A percentile compares a stretch with the other conserved stretches of the same genome.
Conservation (phyloP, 2,888 invertebrate species). For the Calliphora vomitoria region DNA sequence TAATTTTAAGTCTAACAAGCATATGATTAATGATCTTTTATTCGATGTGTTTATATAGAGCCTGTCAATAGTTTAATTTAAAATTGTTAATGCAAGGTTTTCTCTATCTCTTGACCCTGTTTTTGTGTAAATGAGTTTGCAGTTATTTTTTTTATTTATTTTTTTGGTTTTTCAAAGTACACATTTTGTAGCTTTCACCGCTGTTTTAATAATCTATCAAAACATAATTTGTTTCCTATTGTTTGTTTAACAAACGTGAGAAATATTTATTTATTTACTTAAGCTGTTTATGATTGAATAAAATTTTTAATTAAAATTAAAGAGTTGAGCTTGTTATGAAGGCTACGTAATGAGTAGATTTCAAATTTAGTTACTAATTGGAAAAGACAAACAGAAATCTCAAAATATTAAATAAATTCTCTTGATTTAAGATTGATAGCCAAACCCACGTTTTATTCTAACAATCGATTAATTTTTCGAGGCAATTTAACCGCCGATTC, state of each 20-base stretch:
- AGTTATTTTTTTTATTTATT: conserved; percentile 49
- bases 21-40: conserved; percentile 75
- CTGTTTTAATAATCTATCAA: conserved; percentile 71
- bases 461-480: no score
- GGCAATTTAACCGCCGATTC: no score
- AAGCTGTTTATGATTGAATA: conserved; percentile 34
- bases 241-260: conserved; percentile 64
- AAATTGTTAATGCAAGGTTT: conserved; percentile 55
- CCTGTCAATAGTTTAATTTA: conserved; percentile 62
- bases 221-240: conserved; percentile 50
- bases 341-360: neutral
- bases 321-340: conserved; percentile 24
- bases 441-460: no score
- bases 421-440: no score
- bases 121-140: conserved; percentile 71
- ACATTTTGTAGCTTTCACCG: conserved; percentile 64
- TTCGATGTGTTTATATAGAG: conserved; percentile 47
- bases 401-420: no score
- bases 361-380: neutral
- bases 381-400: no score
- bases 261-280: conserved; percentile 26
- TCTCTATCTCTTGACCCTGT: conserved; percentile 37
- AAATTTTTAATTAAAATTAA: conserved; percentile 36
- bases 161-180: neutral
- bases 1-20: conserved; percentile 53